Evolutionary conservation across 2,113 vertebrate species (phyloP), one percentile per base, ranked within the genome.

Genomic region (Chaetorhynchus papuensis): DNA sequence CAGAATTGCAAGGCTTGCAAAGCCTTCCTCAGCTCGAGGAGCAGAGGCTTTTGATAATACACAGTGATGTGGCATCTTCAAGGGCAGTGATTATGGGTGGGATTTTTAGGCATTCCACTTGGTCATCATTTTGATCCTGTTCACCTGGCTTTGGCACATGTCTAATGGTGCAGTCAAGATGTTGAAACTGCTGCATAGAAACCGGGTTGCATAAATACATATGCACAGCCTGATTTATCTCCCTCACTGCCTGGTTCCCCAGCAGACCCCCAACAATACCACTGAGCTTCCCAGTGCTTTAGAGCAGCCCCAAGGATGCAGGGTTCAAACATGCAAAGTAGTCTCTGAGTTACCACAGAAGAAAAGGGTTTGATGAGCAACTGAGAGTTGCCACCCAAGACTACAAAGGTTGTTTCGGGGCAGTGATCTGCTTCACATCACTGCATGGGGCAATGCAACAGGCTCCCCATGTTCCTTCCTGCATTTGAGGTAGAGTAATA

Each of bases 161-260:
- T 11, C 6, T 27, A 56, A 49, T 0, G 5, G 50, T 37, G 33
- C 42, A 45, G 24, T 27, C 2, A 3, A 66, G 52, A 24, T 3
- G 4, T 13, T 1, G 2, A 72, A 56, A 41, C 44, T 82, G n/a
- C 47, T 5, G 2, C 2, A 0, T 57, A 74, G 60, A 50, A 82
- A 27, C n/a, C 0, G 0, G 4, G 7, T 57, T 81, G 60, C 37
- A 64, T 60, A 64, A 84, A 65, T 35, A 50, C 0, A 0, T 4
- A 4, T 44, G 24, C 5, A 16, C 12, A 69, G 60, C 27, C n/a
- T 45, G 33, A 35, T 63, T 70, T 79, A 42, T 16, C 7, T 88
- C n/a, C 9, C 14, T 30, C 41, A 16, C 33, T 45, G 42, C 33
- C 56, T 5, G 4, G 7, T 9, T 79, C 3, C 1, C 31, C 3